Conservation (phyloP, 2,888 invertebrate genomes). For the Ophioninae sp. region DNA sequence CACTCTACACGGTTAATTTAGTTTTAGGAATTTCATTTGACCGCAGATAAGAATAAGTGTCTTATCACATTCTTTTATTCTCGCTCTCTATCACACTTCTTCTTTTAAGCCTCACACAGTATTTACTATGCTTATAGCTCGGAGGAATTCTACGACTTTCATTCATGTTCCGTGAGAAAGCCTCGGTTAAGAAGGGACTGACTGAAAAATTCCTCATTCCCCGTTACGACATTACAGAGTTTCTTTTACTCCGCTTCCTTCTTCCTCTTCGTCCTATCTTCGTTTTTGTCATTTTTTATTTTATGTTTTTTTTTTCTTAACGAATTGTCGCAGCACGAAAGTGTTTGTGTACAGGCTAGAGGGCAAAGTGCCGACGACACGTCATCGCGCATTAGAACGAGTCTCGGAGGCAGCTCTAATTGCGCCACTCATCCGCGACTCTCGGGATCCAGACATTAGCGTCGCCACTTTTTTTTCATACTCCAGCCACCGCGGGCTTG, state of each 20-base stretch:
- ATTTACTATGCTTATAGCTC: slow-evolving; percentile 3
- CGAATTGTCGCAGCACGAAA: slow-evolving; percentile 13
- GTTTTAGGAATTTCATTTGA: slow-evolving; percentile 76
- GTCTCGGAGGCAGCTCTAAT: slow-evolving; percentile 52
- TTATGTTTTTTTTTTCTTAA: slow-evolving; percentile 15
- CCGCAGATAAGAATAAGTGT: slow-evolving; percentile 68
- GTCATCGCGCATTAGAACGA: slow-evolving; percentile 58
- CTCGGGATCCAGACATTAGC: slow-evolving; percentile 52
- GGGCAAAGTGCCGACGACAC: slow-evolving; percentile 40
- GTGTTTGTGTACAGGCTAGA: slow-evolving; percentile 4
- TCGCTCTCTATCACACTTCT: slow-evolving; percentile 3
- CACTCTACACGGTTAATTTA: slow-evolving; percentile 71
- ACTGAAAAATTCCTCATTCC: slow-evolving; percentile 18
- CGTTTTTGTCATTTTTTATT: background rate
- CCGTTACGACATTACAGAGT: slow-evolving; percentile 7
- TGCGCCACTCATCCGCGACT: slow-evolving; percentile 58
- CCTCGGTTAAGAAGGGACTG: slow-evolving; percentile 1
- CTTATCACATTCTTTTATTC: slow-evolving; percentile 36
- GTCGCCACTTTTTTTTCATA: slow-evolving; percentile 48
- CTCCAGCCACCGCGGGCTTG: slow-evolving; percentile 37
- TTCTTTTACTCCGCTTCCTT: background rate
- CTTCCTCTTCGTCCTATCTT: background rate
- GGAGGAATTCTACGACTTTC: slow-evolving; percentile 28
- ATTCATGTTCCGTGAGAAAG: slow-evolving; percentile 48
- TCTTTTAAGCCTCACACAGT: background rate